Conservation (phyloP, 2,113 vertebrate genomes). For the Pluvianellus socialis region DNA sequence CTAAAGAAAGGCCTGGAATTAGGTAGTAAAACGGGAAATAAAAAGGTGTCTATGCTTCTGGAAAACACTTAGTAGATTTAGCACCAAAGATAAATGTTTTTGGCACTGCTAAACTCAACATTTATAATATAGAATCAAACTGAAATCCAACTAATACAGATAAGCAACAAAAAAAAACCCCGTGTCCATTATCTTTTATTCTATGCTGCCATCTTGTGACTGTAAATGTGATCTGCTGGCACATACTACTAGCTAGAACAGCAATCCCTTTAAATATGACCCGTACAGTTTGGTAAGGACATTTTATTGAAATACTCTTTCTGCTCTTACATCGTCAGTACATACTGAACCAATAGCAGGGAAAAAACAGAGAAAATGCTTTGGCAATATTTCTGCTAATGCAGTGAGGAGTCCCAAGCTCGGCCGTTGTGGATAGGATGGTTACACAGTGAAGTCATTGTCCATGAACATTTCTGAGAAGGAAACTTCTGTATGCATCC, state of each 20-base stretch:
- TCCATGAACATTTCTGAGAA: background rate
- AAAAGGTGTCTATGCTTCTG: background rate
- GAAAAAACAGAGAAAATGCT: background rate
- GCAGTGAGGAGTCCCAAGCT: background rate
- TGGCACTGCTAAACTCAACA: background rate
- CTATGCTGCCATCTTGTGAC: conserved; percentile 75
- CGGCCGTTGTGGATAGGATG: background rate
- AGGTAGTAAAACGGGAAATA: background rate
- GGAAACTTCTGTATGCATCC: background rate
- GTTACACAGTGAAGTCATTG: background rate
- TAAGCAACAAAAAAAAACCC: fast-evolving
- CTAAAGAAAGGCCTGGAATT: background rate
- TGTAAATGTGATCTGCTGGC: background rate
- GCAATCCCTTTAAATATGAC: background rate
- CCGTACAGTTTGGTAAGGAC: background rate
- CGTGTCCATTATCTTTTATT: background rate
- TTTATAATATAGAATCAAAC: background rate
- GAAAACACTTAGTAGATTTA: background rate
- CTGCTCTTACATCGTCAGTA: background rate
- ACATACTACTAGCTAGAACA: background rate
- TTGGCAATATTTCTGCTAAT: background rate
- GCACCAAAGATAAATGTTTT: background rate
- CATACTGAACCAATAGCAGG: background rate
- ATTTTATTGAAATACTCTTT: background rate
- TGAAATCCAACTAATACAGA: fast-evolving